phyloP scores from a whole-genome alignment of 2,113 vertebrate genomes.

The Petrocephalus zakoni region DNA sequence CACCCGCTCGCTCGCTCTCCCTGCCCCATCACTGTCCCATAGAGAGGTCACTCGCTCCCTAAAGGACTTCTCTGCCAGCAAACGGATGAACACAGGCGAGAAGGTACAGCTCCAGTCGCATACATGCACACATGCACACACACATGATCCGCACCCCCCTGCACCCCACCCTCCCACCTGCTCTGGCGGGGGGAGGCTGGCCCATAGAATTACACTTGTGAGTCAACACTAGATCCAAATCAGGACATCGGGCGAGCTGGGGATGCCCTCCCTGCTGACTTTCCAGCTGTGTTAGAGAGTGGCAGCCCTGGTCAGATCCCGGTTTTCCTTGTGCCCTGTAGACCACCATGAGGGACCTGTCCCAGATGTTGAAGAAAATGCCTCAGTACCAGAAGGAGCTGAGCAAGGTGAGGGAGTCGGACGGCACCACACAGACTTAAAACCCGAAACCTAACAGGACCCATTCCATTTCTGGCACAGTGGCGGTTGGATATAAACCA shows the following conservation, averaged over 20 bases:
- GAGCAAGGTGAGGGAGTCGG: slow-evolving; percentile 74
- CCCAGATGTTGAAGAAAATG: slow-evolving; percentile 99
- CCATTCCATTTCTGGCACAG: background rate
- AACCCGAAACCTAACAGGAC: background rate
- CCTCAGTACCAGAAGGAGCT: slow-evolving; percentile 98
- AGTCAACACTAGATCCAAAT: background rate
- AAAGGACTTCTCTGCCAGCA: slow-evolving; percentile 97
- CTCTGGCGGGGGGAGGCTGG: background rate
- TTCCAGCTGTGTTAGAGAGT: background rate
- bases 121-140: background rate
- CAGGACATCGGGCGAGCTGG: background rate
- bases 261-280: background rate
- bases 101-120: slow-evolving; percentile 68
- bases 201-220: background rate
- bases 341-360: slow-evolving; percentile 95
- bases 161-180: background rate
- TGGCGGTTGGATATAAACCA: background rate
- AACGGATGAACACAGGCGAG: slow-evolving; percentile 98
- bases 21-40: background rate
- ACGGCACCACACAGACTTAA: too few species aligned
- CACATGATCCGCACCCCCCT: background rate
- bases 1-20: background rate
- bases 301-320: background rate
- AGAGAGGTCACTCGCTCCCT: slow-evolving; percentile 95
- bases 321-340: slow-evolving; percentile 40